These are phyloP conservation scores for Lates japonicus DNA, from an alignment of 2,797 vertebrate genomes.

Conservation along the genomic window DNA sequence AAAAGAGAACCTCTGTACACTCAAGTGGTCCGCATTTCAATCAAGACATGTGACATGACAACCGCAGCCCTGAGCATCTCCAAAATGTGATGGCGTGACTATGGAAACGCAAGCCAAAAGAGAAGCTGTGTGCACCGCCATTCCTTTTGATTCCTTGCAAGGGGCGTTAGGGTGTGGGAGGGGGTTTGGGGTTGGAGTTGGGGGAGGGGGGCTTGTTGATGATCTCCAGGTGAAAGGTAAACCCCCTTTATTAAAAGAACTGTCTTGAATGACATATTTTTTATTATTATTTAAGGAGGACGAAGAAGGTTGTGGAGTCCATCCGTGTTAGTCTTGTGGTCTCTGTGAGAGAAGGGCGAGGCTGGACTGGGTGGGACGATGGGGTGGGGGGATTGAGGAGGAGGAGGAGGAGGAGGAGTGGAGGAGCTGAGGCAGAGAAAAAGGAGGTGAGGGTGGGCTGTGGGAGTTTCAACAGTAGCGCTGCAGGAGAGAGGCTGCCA, in stretches of 20 bases:
- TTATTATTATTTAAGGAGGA: constrained; percentile 55
- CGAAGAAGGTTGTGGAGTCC: constrained; percentile 59
- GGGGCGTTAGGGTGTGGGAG: constrained; percentile 6
- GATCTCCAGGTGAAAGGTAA: constrained; percentile 42
- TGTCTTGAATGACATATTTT: constrained; percentile 61
- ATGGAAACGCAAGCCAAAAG: constrained; percentile 72
- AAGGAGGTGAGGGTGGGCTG: background rate
- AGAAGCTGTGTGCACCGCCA: constrained; percentile 48
- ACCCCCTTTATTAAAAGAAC: constrained; percentile 51
- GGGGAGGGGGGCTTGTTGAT: background rate
- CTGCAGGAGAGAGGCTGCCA: constrained; percentile 88
- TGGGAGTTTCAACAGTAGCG: constrained; percentile 88
- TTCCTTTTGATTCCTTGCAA: constrained; percentile 70
- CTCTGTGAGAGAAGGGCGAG: constrained; percentile 53
- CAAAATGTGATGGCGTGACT: constrained; percentile 63
- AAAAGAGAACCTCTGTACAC: constrained; percentile 64
- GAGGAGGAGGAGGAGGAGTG: constrained; percentile 10
- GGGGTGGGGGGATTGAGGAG: constrained; percentile 4
- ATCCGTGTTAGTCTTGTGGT: constrained; percentile 75
- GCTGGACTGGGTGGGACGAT: constrained; percentile 49
- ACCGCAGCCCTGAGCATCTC: constrained; percentile 73
- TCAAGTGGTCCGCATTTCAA: constrained; percentile 76
- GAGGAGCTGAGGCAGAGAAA: constrained; percentile 35
- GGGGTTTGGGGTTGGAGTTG: background rate
- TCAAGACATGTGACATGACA: constrained; percentile 67